Percentiles rank a stretch among this genome's conserved stretches.
Conservation (phyloP, 1,140 invertebrate species). For the Brachionus calyciflorus region DNA sequence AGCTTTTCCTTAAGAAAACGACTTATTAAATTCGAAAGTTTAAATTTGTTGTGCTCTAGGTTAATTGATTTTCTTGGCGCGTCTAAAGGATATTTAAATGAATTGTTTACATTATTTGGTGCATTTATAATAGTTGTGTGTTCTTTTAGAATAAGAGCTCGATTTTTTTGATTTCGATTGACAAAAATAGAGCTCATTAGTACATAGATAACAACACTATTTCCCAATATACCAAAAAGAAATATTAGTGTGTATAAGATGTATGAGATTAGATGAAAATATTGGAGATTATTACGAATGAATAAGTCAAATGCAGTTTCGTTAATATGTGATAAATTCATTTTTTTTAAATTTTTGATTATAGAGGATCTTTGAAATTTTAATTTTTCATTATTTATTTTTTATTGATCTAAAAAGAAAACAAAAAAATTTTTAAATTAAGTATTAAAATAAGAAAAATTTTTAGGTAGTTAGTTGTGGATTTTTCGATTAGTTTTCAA, state of each 20-base stretch:
- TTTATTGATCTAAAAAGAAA: no score
- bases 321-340: no score
- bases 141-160: not conserved
- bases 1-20: conserved; percentile 27
- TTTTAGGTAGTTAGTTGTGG: no score
- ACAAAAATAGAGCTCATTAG: not conserved
- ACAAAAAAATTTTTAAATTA: no score
- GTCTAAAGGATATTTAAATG: not conserved
- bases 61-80: not conserved
- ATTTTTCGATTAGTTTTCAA: no score
- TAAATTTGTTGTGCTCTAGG: not conserved
- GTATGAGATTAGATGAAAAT: not conserved
- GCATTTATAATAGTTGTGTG: not conserved
- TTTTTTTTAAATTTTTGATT: no score
- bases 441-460: no score
- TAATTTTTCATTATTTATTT: no score
- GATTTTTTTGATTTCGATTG: not conserved
- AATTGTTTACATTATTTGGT: not conserved
- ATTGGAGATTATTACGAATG: no score
- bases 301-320: no score
- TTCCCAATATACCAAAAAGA: conserved; percentile 41
- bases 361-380: no score
- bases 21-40: not conserved
- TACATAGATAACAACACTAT: conserved; percentile 31
- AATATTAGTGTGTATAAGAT: conserved; percentile 41